phyloP scores from a whole-genome alignment of 92 coral and sea anemone species.

The Phenganax stokvisi region DNA sequence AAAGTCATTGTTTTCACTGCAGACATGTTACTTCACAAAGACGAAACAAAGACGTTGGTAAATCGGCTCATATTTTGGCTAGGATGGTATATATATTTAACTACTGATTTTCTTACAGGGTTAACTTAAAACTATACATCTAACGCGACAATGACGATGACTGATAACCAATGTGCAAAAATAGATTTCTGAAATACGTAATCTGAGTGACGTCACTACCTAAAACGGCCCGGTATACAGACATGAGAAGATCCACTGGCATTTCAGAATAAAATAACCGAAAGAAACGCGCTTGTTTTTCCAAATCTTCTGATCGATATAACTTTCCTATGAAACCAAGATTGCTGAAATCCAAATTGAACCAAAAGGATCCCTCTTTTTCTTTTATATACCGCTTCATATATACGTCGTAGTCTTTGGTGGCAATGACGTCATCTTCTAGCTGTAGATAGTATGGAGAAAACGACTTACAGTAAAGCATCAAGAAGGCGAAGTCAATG shows the following conservation, averaged over 20 bases:
- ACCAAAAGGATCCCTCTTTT: conserved; percentile 46
- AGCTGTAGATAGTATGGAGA: conserved; percentile 74
- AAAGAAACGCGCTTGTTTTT: conserved; percentile 51
- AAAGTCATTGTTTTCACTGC: no score
- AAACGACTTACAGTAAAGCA: conserved; percentile 64
- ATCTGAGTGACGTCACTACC: conserved; percentile 15
- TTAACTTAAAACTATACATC: background rate
- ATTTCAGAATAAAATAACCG: conserved; percentile 59
- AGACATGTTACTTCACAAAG: no score
- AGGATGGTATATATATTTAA: no score
- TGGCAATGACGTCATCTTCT: conserved; percentile 80
- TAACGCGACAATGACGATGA: conserved; percentile 81
- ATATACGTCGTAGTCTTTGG: conserved; percentile 44
- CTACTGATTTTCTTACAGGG: no score
- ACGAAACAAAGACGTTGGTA: no score
- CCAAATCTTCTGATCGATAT: conserved; percentile 56
- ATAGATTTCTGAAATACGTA: conserved; percentile 44
- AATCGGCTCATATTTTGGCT: no score
- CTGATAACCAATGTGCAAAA: conserved; percentile 72
- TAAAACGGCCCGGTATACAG: conserved; percentile 7
- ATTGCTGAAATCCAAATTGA: conserved; percentile 41
- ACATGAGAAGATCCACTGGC: conserved; percentile 45
- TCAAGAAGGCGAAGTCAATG: conserved; percentile 69
- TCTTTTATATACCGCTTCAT: conserved; percentile 57
- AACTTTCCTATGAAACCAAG: conserved; percentile 85